Evolutionary conservation across 30 jellyfish, hydroid and myxozoan species (phyloP), one percentile per base, ranked within the genome.

Genomic region (Aurelia aurita): DNA sequence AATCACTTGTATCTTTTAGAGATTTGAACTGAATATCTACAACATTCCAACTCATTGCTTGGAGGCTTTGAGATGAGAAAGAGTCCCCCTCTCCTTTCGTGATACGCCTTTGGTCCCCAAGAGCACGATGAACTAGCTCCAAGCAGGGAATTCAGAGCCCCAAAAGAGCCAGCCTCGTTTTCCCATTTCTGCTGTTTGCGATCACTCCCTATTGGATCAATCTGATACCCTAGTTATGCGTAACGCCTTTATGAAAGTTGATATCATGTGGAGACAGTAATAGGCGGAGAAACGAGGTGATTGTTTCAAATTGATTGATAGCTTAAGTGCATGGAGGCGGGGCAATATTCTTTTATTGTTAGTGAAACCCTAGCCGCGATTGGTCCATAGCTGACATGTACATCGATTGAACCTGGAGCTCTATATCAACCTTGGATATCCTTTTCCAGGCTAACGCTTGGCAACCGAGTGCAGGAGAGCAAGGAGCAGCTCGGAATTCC

Each of bases 271-370:
- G 90, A 79, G 80, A 79, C 81, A 60, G 66, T 10, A 57, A 82
- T 27, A 57, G 90, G 90, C 90, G 90, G 90, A 67, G 83, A 44
- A 72, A 35, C 87, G 27, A 75, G 60, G 95, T 55, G 74, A 72
- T 85, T 84, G 93, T 84, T 71, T n/a, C 68, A 69, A 10, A 61
- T 70, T 85, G 95, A 85, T 85, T 85, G 95, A 85, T 69, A 64
- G 76, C 71, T 27, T 46, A 82, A 82, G 92, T 82, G 84, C 82
- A 26, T 20, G 34, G 44, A 73, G 95, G 95, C 83, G 95, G 95
- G 61, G 95, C 95, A 73, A 20, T 32, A 16, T 20, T 64, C 57
- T 34, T 75, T 18, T 58, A 75, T 75, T 75, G 87, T 75, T 75
- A 34, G 46, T 32, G 87, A 75, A 75, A 75, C 77, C 77, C 31